These are phyloP conservation scores for Heliconius ismenius DNA, from an alignment of 2,888 invertebrate genomes.

Conservation along the genomic window DNA sequence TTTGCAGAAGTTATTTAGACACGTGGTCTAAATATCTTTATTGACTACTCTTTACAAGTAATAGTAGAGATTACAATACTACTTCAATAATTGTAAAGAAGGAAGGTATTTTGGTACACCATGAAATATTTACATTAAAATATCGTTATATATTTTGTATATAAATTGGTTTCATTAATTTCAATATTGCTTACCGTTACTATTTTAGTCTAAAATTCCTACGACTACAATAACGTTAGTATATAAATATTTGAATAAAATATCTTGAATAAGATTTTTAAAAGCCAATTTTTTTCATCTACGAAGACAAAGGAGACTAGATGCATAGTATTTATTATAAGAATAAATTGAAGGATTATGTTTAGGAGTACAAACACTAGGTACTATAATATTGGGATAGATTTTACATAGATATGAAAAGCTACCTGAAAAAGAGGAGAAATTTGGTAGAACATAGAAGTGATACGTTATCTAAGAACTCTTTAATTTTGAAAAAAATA, in stretches of 20 bases:
- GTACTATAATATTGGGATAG: conserved; percentile 43
- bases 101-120: conserved; percentile 75
- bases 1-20: conserved; percentile 26
- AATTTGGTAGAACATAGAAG: conserved; percentile 44
- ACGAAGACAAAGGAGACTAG: conserved; percentile 62
- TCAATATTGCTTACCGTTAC: conserved; percentile 52
- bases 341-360: conserved; percentile 62
- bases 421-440: conserved; percentile 37
- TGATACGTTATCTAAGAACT: conserved; percentile 46
- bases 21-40: conserved; percentile 25
- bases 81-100: conserved; percentile 80
- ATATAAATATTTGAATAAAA: conserved; percentile 80
- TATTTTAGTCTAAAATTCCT: conserved; percentile 62
- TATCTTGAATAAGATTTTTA: conserved; percentile 67
- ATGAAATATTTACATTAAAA: conserved; percentile 75
- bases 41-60: conserved; percentile 41
- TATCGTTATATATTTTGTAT: conserved; percentile 75
- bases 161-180: conserved; percentile 72
- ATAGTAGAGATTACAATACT: conserved; percentile 49
- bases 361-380: conserved; percentile 59
- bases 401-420: conserved; percentile 44
- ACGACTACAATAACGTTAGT: conserved; percentile 72
- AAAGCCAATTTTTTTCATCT: conserved; percentile 65
- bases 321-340: conserved; percentile 53
- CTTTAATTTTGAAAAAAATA: conserved; percentile 51